Evolutionary conservation across 2,797 vertebrate species (phyloP), one percentile per base, ranked within the genome.

Genomic region (Sitta carolinensis): DNA sequence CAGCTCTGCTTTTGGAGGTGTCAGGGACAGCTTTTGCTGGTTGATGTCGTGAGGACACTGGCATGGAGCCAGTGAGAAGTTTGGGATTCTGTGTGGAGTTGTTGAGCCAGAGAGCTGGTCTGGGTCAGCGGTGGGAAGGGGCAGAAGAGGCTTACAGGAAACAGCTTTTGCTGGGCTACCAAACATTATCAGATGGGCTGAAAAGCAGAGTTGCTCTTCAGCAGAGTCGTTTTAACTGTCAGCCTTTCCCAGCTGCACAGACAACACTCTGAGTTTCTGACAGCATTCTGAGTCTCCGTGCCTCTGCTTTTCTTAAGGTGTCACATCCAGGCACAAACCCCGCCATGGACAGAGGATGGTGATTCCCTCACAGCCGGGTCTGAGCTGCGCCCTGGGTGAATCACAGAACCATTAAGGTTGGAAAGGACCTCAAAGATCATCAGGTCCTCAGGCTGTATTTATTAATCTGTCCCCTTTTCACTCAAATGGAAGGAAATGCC

Each of bases 311-410:
- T 42, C 47, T 55, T 9, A n/a, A 48, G 52, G 8, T 40, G 22
- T 54, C n/a, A 2, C 7, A 20, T 5, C 32, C 50, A 69, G 74
- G 42, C 57, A 5, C 27, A 38, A 30, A 29, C 4, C 7, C 18
- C 32, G 11, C 64, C 45, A 12, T 21, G 57, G 59, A 25, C 62
- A 22, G 5, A 22, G 55, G 55, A 7, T 34, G 55, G 72, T 0
- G 1, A 20, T 23, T 51, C 34, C 62, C 40, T 74, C 0, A 0
- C 27, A 48, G 50, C 45, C 0, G 0, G 22, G 22, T 29, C 78
- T 55, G 58, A 90, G 54, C 45, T n/a, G 40, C 9, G 18, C 38
- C 48, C 74, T 51, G 32, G 13, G 32, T 1, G 12, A 78, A 30
- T 48, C 66, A 42, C 59, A 67, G 52, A 54, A 15, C 43, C 30